A percentile compares a stretch with the other conserved stretches of the same genome.
phyloP scores from a whole-genome alignment of 1,140 invertebrate genomes.

The Zaprionus ornatus region DNA sequence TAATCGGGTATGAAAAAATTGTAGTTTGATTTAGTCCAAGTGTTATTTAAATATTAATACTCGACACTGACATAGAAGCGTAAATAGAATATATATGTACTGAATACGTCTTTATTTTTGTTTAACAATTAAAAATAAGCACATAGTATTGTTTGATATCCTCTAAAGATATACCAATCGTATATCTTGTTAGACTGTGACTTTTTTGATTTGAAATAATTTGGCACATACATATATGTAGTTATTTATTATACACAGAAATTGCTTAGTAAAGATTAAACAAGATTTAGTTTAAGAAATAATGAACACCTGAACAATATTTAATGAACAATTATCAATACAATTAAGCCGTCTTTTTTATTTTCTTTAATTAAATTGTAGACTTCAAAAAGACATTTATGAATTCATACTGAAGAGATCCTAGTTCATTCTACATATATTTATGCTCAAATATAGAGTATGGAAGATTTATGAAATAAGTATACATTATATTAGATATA shows the following conservation, averaged over 20 bases:
- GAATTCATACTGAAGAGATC: neutral
- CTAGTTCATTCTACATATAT: constrained; percentile 1
- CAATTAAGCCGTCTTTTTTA: neutral
- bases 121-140: neutral
- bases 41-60: neutral
- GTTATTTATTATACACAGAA: constrained; percentile 14
- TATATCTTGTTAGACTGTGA: neutral
- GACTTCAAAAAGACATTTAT: constrained; percentile 14
- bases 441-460: constrained; percentile 1
- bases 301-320: neutral
- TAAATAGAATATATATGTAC: neutral
- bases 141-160: neutral
- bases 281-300: constrained; percentile 33
- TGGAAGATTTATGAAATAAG: neutral
- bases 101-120: neutral
- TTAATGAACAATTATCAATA: neutral
- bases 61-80: neutral
- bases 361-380: constrained; percentile 26
- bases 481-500: neutral
- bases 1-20: neutral
- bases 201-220: neutral
- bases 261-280: constrained; percentile 1
- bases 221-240: constrained; percentile 3
- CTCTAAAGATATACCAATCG: neutral
- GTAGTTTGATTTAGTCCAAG: neutral